These are phyloP conservation scores for Aurelia aurita DNA, from an alignment of 30 jellyfish, hydroid and myxozoan genomes.

Conservation along the genomic window DNA sequence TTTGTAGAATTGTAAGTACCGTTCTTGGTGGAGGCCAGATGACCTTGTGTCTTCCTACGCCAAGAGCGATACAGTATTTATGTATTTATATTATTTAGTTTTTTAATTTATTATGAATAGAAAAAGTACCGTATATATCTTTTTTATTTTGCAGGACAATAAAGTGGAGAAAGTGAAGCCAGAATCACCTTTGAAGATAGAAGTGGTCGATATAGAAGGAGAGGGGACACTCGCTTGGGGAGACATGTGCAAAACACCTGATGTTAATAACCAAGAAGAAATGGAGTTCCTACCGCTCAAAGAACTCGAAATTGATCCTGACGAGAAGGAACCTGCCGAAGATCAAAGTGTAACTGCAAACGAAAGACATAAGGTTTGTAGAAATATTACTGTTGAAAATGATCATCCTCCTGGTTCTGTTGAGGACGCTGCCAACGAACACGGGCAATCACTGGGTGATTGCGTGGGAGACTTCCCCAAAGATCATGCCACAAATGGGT, in stretches of 20 bases:
- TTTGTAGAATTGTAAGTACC: too few relatives aligned
- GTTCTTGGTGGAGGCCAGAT: too few relatives aligned
- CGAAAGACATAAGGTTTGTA: not conserved
- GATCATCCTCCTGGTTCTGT: not conserved
- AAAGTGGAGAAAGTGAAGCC: not conserved
- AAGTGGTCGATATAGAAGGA: not conserved
- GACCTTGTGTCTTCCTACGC: too few relatives aligned
- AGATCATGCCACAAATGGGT: not conserved
- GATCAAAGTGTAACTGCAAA: not conserved
- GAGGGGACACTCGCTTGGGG: slow-evolving; percentile 20
- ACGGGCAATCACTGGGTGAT: too few relatives aligned
- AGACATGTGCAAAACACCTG: slow-evolving; percentile 47
- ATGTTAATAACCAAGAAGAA: slow-evolving; percentile 47
- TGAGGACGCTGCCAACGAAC: not conserved
- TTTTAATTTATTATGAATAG: too few relatives aligned
- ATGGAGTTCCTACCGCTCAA: slow-evolving; percentile 15
- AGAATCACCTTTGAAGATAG: slow-evolving; percentile 16
- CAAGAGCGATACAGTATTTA: too few relatives aligned
- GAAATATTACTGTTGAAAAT: not conserved
- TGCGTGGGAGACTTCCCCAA: not conserved
- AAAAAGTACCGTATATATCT: too few relatives aligned
- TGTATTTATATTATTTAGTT: too few relatives aligned
- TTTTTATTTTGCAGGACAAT: not conserved
- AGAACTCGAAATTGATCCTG: slow-evolving; percentile 18
- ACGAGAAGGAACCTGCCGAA: not conserved